phyloP scores from a whole-genome alignment of 1,140 invertebrate species.

The Antheraea mylitta region DNA sequence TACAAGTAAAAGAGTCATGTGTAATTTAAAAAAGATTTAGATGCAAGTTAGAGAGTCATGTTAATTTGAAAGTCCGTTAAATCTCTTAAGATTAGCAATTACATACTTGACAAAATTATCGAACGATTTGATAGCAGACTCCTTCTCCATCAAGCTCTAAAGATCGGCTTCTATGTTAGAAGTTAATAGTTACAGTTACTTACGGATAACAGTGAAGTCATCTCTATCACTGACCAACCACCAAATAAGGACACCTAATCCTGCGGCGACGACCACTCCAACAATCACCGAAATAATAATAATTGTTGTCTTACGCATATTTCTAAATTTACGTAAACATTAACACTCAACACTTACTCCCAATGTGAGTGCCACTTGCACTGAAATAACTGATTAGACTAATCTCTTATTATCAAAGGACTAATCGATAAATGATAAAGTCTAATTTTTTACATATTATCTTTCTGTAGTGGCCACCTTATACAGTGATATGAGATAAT shows the following conservation, averaged over 20 bases:
- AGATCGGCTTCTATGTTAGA: too few species aligned
- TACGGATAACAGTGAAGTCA: constrained; percentile 42
- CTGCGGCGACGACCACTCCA: constrained; percentile 27
- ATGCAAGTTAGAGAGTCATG: too few species aligned
- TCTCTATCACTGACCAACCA: constrained; percentile 42
- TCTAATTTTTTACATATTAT: background rate
- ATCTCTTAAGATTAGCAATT: too few species aligned
- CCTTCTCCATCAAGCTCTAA: too few species aligned
- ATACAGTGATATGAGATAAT: background rate
- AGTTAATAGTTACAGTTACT: constrained; percentile 19
- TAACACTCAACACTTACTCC: background rate
- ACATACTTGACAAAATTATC: too few species aligned
- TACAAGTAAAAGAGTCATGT: too few species aligned
- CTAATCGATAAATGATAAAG: background rate
- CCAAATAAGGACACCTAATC: constrained; percentile 50
- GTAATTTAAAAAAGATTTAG: too few species aligned
- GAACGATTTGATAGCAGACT: too few species aligned
- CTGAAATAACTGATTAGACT: background rate
- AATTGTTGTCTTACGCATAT: constrained; percentile 35
- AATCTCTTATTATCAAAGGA: constrained; percentile 3
- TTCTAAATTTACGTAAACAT: background rate
- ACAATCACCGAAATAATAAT: constrained; percentile 31
- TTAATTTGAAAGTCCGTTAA: too few species aligned
- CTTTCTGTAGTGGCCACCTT: background rate
- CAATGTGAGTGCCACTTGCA: background rate